Conservation (phyloP, 2,888 invertebrate genomes). For the Agonopterix arenella region DNA sequence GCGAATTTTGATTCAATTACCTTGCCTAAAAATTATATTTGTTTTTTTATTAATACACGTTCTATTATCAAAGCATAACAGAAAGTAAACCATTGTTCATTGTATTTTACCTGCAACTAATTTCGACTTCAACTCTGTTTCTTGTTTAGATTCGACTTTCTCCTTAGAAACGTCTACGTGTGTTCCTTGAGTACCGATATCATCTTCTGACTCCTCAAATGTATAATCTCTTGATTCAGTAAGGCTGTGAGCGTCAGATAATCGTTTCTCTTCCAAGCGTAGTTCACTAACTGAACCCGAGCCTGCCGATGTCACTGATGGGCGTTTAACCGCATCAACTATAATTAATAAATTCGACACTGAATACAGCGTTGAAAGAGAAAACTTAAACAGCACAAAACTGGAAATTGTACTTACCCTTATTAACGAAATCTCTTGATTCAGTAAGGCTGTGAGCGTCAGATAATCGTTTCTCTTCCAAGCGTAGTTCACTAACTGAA, state of each 20-base stretch:
- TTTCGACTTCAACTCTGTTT: conserved; percentile 38
- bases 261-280: conserved; percentile 63
- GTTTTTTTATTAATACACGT: not conserved
- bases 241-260: conserved; percentile 67
- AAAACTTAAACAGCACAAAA: not conserved
- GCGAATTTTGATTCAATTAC: conserved; percentile 41
- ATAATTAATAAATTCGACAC: conserved; percentile 1
- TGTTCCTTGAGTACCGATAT: conserved; percentile 62
- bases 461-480: conserved; percentile 67
- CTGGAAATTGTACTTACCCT: conserved; percentile 28
- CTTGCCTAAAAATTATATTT: not conserved
- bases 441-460: conserved; percentile 71
- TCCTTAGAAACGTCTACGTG: conserved; percentile 54
- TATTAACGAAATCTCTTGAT: conserved; percentile 55
- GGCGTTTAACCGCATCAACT: conserved; percentile 52
- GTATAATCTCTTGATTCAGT: conserved; percentile 72
- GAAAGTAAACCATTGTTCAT: not conserved
- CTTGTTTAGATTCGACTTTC: conserved; percentile 40
- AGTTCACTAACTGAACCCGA: conserved; percentile 63
- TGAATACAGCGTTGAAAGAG: not conserved
- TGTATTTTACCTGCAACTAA: conserved; percentile 25
- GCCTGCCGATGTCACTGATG: conserved; percentile 65
- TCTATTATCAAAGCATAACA: not conserved
- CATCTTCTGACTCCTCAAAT: conserved; percentile 73
- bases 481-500: conserved; percentile 56